Evolutionary conservation across 2,113 vertebrate genomes (phyloP), one percentile per base, ranked within the genome.

Genomic region (Monopterus albus): DNA sequence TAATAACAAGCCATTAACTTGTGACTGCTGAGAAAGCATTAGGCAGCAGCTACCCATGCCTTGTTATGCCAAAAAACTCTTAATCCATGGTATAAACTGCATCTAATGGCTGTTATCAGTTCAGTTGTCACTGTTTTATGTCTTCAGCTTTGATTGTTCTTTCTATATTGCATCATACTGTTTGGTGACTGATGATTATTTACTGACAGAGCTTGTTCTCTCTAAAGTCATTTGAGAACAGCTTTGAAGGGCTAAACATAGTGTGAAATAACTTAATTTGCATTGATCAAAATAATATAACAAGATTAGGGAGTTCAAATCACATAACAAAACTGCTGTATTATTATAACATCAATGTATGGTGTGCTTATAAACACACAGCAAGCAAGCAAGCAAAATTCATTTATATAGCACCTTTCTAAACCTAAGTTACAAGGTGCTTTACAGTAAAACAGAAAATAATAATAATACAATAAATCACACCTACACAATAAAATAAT

Each of bases 211-310:
- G 33, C 61, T 65, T 40, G 12, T 9, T 39, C 35, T 47, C 58
- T 46, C 28, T 21, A 35, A 35, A 52, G 50, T 66, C 60, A 1
- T n/a, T n/a, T 36, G 79, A 69, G 57, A 53, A 17, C 12, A 18
- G 58, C 52, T 64, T 66, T 42, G 45, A 58, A 21, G 18, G 17
- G 50, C 15, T 43, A 31, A 29, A 45, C 17, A 63, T 23, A 23
- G 67, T 68, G 58, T 72, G 33, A 64, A 72, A 43, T 49, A 72
- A 72, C 39, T 51, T 51, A n/a, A 72, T 68, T 43, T 61, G 46
- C 43, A 2, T 75, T 72, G 50, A 72, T 58, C 31, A 57, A n/a
- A 72, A 1, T 52, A 42, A 79, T 57, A 15, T 9, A 36, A 60
- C 4, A 51, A 66, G 38, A 69, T 65, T 26, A 10, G 28, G 9